Evolutionary conservation across 1,140 invertebrate genomes (phyloP).

Genomic region (Aphis gossypii): DNA sequence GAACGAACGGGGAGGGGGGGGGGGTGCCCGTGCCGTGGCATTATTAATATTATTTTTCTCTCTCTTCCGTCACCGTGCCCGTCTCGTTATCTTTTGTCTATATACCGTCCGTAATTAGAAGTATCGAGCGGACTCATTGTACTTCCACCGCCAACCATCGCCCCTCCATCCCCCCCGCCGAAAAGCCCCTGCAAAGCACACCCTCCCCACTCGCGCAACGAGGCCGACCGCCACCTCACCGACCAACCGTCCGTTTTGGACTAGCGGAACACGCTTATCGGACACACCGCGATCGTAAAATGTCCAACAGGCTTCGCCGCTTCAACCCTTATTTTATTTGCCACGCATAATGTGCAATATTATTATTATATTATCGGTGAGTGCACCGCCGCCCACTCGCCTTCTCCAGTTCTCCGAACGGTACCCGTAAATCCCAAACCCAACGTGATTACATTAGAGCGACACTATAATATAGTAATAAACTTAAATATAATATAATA

Average conservation of each 20-base stretch:
- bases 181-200: no score
- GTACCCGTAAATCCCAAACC: background rate
- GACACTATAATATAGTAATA: background rate
- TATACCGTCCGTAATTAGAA: background rate
- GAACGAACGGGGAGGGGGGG: no score
- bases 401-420: background rate
- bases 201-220: background rate
- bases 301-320: background rate
- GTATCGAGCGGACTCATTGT: conserved; percentile 16
- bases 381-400: background rate
- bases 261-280: no score
- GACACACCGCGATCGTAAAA: background rate
- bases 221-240: background rate
- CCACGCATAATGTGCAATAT: background rate
- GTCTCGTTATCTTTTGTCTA: background rate
- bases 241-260: background rate
- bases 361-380: background rate
- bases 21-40: background rate
- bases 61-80: background rate
- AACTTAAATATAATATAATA: background rate
- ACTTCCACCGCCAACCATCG: background rate
- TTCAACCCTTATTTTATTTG: background rate
- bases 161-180: no score
- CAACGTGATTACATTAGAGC: background rate
- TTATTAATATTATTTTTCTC: background rate